Percentiles rank a stretch among this genome's conserved stretches.
Evolutionary conservation across 1,140 invertebrate genomes (phyloP).

Genomic region (Trigoniulus corallinus): DNA sequence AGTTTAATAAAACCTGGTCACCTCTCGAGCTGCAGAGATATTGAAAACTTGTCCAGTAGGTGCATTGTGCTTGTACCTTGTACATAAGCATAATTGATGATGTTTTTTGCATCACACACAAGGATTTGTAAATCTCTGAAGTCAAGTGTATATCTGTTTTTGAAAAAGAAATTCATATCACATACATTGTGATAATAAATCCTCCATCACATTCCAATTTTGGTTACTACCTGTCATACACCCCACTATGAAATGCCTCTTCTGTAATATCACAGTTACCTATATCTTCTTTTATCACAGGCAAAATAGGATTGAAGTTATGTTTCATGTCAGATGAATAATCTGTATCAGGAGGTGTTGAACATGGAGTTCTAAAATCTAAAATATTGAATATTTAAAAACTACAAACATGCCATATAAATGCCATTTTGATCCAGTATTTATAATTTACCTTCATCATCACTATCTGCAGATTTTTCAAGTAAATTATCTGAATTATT

Average conservation of each 20-base stretch:
- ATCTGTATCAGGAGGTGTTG: slow-evolving; percentile 58
- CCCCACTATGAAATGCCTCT: slow-evolving; percentile 44
- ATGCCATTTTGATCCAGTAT: too few species aligned
- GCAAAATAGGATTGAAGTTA: too few species aligned
- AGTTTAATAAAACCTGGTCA: slow-evolving; percentile 8
- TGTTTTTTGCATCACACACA: slow-evolving; percentile 67
- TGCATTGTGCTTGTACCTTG: slow-evolving; percentile 61
- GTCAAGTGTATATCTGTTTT: slow-evolving; percentile 54
- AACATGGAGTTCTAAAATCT: slow-evolving; percentile 75
- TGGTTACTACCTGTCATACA: slow-evolving; percentile 46
- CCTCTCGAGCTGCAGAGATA: slow-evolving; percentile 50
- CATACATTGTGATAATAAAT: too few species aligned
- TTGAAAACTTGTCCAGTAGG: slow-evolving; percentile 77
- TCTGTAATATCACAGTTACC: slow-evolving; percentile 40
- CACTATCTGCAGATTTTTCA: too few species aligned
- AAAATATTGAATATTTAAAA: neutral
- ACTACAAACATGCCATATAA: neutral
- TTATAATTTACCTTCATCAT: too few species aligned
- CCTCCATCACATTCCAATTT: too few species aligned
- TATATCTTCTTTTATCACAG: slow-evolving; percentile 16
- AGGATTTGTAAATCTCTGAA: slow-evolving; percentile 74
- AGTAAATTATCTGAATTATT: slow-evolving; percentile 17
- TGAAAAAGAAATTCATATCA: slow-evolving; percentile 5
- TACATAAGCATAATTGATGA: slow-evolving; percentile 71
- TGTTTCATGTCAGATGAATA: too few species aligned